Evolutionary conservation across 1,140 invertebrate species (phyloP), one percentile per base, ranked within the genome.

Genomic region (Pseudachorutes palmiensis): DNA sequence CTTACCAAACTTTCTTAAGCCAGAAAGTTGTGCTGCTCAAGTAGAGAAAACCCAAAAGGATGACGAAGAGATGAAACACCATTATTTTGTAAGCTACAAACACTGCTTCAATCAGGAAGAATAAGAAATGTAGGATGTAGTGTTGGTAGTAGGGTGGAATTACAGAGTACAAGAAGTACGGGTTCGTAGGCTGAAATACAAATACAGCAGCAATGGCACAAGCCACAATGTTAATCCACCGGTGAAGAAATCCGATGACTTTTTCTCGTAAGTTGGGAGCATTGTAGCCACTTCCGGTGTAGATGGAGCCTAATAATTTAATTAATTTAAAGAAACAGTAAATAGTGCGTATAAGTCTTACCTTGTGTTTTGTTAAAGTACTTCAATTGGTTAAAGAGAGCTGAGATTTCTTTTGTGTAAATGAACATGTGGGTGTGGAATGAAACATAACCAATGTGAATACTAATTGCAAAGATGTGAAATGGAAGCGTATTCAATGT

Each of bases 61-160:
- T 55, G 24, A 55, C 51, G 24, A 55, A 55, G 24, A 55, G 51
- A 26, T 55, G 51, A 24, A 55, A 55, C 12, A 55, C 24, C 51
- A 55, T 55, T 12, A 55, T 24, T 55, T 55, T 55, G 51, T 55
- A 55, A 5, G 51, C 51, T 22, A 55, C 51, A 5, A 55, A 24
- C 12, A 16, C 9, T 26, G 12, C 51, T 22, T 55, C 51, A 24
- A 55, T 55, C 24, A 24, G 14, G 24, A 55, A 55, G 51, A 55
- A 55, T 16, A 55, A 16, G 24, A 55, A 5, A 5, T 55, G 51
- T 14, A 55, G 51, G 3, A 3, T 24, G 24, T 16, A 3, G 24
- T 22, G 9, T 24, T 55, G 51, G 51, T 55, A 55, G 24, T 5
- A 55, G 12, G 12, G 9, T 5, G 51, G 51, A 55, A 55, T 24